Base-by-base conservation (phyloP, 2,113 vertebrate species). In the Colistium nudipinnis region DNA sequence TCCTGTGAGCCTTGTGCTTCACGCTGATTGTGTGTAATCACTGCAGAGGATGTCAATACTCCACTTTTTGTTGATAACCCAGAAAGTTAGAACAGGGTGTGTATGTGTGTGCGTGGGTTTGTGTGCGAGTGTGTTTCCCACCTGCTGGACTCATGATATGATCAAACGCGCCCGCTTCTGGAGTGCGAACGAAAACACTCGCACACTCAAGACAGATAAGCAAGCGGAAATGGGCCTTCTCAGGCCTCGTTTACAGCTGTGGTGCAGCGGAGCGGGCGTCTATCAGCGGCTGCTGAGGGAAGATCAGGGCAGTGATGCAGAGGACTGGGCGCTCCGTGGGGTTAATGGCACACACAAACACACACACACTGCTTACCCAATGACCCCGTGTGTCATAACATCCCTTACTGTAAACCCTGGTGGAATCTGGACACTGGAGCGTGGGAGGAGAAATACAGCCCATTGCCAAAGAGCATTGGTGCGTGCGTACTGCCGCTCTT, bases 371-470 rank as follows among this genome's bases (percentile, higher is more conserved):
- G 61, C 57, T 82, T 74, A 70, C 74, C 62, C 76, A 81, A 20
- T 78, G 76, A 80, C 72, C 83, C 71, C 4, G 14, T 56, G 69
- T 87, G 83, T 87, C 86, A 80, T 75, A 78, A 87, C 82, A 85
- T 80, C 69, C 45, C 66, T 84, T 88, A 89, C 86, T 80, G 83
- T 88, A 89, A 91, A 74, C 25, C 20, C 67, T 35, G 19, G 69
- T 80, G 80, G 80, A 76, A 68, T 69, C 14, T 86, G 80, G 75
- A 88, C 72, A 28, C 41, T 45, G 62, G 36, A 67, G 83, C 28
- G 59, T 74, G 70, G 76, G 85, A 87, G 70, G 74, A 53, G 57
- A 70, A 80, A 70, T 36, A 65, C 16, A 25, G 30, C 20, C 31
- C 35, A 1, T n/a, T 35, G 53, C 71, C 25, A 12, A 41, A 52